Base-by-base conservation (phyloP, 2,797 vertebrate species). In the Todus mexicanus region DNA sequence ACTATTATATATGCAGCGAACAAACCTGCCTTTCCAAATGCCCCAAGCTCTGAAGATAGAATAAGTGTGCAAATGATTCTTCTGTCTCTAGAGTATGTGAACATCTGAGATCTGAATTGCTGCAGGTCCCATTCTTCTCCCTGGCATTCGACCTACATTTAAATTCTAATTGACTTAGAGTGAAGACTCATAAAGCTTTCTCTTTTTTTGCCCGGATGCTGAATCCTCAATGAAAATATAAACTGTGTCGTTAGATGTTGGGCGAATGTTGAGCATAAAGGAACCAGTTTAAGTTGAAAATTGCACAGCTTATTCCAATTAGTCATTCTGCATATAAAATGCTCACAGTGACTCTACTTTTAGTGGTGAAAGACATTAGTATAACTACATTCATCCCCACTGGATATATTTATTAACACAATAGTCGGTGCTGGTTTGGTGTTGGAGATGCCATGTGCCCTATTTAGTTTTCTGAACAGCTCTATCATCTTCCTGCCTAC, bases 41-140 rank as follows among this genome's bases (percentile, higher is more conserved):
- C 81, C 92, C 85, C 83, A 33, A 95, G 89, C 89, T 79, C 91
- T 93, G 79, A 92, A 96, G 78, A 80, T 4, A 61, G 84, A 92
- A 15, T 74, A 80, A 90, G 72, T 72, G 90, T 94, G 75, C 82
- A 95, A 94, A 93, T 92, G 72, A 85, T 93, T 94, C 92, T 89
- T 85, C 90, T 77, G 92, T 96, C 95, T 95, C 93, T 75, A 42
- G 90, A 94, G 87, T 90, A 75, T 2, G 1, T 60, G 78, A 83
- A 87, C 84, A 94, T 94, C 56, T 89, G 92, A 96, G 89, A 92
- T 94, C 84, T 91, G 94, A 94, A 96, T 94, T 95, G 93, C 95
- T 96, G 82, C 78, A 87, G 95, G 93, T 94, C 82, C 81, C 87
- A 78, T 93, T 90, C 92, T 92, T 94, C 79, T 95, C 75, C 70